Conservation (phyloP, 2,888 invertebrate genomes). For the Spodoptera exigua region DNA sequence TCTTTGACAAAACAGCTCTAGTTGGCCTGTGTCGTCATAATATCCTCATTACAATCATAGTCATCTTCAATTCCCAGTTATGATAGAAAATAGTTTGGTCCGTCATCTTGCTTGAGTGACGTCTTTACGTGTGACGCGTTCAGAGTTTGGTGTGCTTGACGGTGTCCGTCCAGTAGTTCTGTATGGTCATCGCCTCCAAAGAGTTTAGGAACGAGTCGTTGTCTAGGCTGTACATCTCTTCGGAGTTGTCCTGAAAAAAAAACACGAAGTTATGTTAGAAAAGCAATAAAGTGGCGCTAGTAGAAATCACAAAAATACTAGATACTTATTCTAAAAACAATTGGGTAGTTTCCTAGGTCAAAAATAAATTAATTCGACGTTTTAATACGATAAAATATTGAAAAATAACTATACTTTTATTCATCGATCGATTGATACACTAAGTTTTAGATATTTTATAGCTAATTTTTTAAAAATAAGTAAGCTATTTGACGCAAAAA, state of each 20-base stretch:
- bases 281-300: not conserved
- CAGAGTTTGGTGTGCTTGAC: slow-evolving; percentile 97
- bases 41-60: slow-evolving; percentile 20
- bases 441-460: too few species aligned
- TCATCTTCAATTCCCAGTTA: slow-evolving; percentile 27
- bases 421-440: too few species aligned
- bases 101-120: slow-evolving; percentile 26
- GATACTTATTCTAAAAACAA: too few species aligned
- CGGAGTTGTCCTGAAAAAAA: slow-evolving; percentile 94
- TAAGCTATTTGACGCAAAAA: too few species aligned
- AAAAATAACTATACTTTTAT: too few species aligned
- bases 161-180: slow-evolving; percentile 97
- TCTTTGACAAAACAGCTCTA: slow-evolving; percentile 24
- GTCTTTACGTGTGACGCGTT: slow-evolving; percentile 50
- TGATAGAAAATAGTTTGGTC: slow-evolving; percentile 1
- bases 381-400: too few species aligned
- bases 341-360: too few species aligned
- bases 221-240: slow-evolving; percentile 98
- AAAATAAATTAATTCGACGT: too few species aligned
- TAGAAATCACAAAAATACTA: not conserved
- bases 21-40: slow-evolving; percentile 5
- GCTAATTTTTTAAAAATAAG: too few species aligned
- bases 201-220: slow-evolving; percentile 98
- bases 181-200: slow-evolving; percentile 97
- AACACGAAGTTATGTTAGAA: slow-evolving; percentile 24